phyloP scores from a whole-genome alignment of 2,113 vertebrate genomes.

The Chaetura pelagica region DNA sequence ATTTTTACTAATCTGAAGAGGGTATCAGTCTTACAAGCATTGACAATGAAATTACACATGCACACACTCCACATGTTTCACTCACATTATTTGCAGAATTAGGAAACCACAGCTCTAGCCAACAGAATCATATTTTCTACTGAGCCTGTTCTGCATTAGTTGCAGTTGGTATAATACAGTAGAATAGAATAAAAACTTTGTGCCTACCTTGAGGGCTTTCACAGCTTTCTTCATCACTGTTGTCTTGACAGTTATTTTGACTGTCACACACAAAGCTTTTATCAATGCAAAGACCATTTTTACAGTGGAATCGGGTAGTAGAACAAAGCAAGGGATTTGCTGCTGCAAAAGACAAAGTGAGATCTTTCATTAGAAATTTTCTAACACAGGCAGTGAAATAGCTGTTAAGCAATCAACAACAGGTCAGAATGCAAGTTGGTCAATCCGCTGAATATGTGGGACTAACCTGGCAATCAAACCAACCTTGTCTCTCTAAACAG shows the following conservation, averaged over 20 bases:
- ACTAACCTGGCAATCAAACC: neutral
- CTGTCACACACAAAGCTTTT: slow-evolving; percentile 97
- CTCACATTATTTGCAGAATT: neutral
- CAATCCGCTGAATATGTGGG: neutral
- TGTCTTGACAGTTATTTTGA: slow-evolving; percentile 95
- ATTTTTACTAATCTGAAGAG: neutral
- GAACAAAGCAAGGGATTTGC: slow-evolving; percentile 94
- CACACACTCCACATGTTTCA: neutral
- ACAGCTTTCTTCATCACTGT: slow-evolving; percentile 94
- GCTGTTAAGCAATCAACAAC: neutral
- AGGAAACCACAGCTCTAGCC: neutral
- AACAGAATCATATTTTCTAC: neutral
- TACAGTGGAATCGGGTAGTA: slow-evolving; percentile 93
- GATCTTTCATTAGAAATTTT: slow-evolving; percentile 7
- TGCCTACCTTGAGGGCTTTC: slow-evolving; percentile 89
- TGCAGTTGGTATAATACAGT: neutral
- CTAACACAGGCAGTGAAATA: neutral
- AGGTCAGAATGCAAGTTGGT: slow-evolving; percentile 14
- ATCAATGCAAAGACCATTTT: slow-evolving; percentile 94
- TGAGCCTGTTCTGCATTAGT: neutral
- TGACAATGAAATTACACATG: too few species aligned
- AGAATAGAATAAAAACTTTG: neutral
- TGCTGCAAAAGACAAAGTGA: slow-evolving; percentile 74
- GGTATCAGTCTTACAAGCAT: neutral
- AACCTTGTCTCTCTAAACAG: neutral